phyloP scores from a whole-genome alignment of 2,113 vertebrate genomes.

The Hipposideros armiger region DNA sequence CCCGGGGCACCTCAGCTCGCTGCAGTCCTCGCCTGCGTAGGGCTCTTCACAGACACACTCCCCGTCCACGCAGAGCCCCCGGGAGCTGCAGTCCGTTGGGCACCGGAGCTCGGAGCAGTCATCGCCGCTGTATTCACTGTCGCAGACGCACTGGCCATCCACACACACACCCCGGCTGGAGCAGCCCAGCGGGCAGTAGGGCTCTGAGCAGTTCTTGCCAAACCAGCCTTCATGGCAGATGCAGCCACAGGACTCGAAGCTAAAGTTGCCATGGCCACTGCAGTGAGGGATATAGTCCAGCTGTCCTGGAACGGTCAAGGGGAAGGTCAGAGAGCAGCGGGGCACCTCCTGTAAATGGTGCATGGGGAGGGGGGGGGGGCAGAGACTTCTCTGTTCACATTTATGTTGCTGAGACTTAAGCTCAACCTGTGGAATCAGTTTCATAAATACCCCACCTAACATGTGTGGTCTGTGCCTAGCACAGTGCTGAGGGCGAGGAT shows the following conservation, averaged over 20 bases:
- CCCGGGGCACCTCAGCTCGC: conserved; percentile 92
- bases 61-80: conserved; percentile 95
- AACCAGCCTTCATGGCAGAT: conserved; percentile 96
- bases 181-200: conserved; percentile 94
- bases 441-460: background rate
- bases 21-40: conserved; percentile 94
- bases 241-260: conserved; percentile 95
- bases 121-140: conserved; percentile 94
- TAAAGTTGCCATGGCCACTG: conserved; percentile 97
- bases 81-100: conserved; percentile 93
- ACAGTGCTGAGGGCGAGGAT: background rate
- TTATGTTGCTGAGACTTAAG: background rate
- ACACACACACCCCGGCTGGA: conserved; percentile 94
- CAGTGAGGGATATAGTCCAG: conserved; percentile 95
- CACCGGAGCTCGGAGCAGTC: conserved; percentile 96
- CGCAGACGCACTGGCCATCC: conserved; percentile 96
- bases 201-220: conserved; percentile 97
- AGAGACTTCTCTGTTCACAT: background rate
- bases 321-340: conserved; percentile 72
- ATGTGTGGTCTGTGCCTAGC: background rate
- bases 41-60: conserved; percentile 97
- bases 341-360: background rate
- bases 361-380: background rate
- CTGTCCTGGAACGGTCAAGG: conserved; percentile 89
- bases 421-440: background rate